These are phyloP conservation scores for Melanchra persicariae DNA, from an alignment of 2,888 invertebrate genomes.

Conservation along the genomic window DNA sequence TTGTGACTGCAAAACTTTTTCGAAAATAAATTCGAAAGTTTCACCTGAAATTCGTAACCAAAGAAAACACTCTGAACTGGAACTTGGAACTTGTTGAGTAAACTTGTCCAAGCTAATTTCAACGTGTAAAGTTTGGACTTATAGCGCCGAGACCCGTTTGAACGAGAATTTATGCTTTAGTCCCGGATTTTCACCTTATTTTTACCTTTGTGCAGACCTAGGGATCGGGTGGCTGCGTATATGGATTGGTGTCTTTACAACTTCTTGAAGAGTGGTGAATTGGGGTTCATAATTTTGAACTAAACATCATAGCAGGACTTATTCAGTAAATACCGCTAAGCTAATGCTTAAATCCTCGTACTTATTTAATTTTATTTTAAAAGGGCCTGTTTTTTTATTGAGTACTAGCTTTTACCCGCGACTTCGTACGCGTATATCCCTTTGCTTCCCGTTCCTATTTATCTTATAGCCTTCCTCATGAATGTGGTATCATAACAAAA, in stretches of 20 bases:
- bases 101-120: slow-evolving; percentile 60
- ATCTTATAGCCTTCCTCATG: no score
- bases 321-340: no score
- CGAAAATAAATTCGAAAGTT: slow-evolving; percentile 53
- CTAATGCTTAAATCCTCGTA: no score
- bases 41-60: slow-evolving; percentile 46
- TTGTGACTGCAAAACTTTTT: slow-evolving; percentile 25
- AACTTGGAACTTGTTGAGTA: slow-evolving; percentile 52
- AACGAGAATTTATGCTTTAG: slow-evolving; percentile 52
- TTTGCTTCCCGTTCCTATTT: no score
- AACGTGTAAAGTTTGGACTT: slow-evolving; percentile 59
- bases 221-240: slow-evolving; percentile 3
- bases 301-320: background rate
- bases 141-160: slow-evolving; percentile 46
- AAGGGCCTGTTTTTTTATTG: no score
- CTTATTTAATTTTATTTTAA: no score
- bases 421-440: no score
- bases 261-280: background rate
- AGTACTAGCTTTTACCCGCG: no score
- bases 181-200: slow-evolving; percentile 43
- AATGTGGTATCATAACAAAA: no score
- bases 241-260: background rate
- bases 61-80: slow-evolving; percentile 54
- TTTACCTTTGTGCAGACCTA: slow-evolving; percentile 27
- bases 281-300: no score